phyloP scores from a whole-genome alignment of 2,113 vertebrate genomes.

The Malurus melanocephalus region DNA sequence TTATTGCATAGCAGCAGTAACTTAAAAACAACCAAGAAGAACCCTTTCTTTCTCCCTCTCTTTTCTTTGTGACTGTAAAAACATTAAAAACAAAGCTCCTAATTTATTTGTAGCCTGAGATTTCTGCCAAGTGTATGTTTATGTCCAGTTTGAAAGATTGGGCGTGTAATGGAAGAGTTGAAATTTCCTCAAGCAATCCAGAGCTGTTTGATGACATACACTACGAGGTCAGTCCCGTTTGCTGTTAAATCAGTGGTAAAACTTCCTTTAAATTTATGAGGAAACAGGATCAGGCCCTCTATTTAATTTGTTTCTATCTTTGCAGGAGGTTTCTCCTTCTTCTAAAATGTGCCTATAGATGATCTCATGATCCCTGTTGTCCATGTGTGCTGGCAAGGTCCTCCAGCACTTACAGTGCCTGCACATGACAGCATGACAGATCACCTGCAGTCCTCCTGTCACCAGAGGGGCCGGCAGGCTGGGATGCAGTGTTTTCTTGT shows the following conservation, averaged over 20 bases:
- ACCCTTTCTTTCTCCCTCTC: background rate
- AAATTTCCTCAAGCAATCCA: background rate
- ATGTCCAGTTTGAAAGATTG: slow-evolving; percentile 30
- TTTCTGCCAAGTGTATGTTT: slow-evolving; percentile 51
- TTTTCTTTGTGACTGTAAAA: background rate
- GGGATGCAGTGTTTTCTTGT: background rate
- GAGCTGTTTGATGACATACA: background rate
- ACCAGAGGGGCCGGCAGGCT: background rate
- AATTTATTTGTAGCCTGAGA: background rate
- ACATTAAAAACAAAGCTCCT: background rate
- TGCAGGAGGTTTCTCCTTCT: background rate
- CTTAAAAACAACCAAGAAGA: background rate
- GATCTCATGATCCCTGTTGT: slow-evolving; percentile 42
- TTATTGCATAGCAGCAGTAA: background rate
- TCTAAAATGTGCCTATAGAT: background rate
- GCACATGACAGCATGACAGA: background rate
- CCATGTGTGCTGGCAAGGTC: slow-evolving; percentile 22
- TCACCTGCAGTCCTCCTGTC: background rate
- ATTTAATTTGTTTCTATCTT: slow-evolving; percentile 29
- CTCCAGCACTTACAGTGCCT: background rate
- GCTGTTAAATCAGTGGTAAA: slow-evolving; percentile 7
- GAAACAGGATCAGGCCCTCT: background rate
- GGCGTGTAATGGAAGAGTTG: background rate
- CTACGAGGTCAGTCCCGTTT: background rate
- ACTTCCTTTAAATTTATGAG: background rate